Conservation (phyloP, 1,140 invertebrate genomes). For the Leptinotarsa texana region DNA sequence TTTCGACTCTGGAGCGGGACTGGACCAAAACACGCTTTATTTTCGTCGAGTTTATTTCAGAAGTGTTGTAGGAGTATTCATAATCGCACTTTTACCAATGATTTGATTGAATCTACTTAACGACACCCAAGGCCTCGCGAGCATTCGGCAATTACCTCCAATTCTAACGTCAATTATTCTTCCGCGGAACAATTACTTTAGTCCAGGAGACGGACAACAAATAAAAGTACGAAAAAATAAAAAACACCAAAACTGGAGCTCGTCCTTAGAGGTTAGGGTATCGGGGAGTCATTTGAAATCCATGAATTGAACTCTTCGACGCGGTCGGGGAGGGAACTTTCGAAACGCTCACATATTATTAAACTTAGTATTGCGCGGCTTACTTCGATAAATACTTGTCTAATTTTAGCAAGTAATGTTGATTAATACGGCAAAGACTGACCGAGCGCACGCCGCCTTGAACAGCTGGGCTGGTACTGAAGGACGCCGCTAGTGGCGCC, state of each 20-base stretch:
- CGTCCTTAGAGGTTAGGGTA: slow-evolving; percentile 14
- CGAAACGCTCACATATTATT: slow-evolving; percentile 10
- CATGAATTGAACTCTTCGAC: background rate
- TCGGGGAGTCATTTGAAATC: background rate
- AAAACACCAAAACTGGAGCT: slow-evolving; percentile 12
- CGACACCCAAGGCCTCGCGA: slow-evolving; percentile 14
- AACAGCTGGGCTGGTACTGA: slow-evolving; percentile 38
- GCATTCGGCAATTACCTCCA: background rate
- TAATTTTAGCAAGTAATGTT: slow-evolving; percentile 17
- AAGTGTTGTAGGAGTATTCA: slow-evolving; percentile 23
- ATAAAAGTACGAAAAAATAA: slow-evolving; percentile 1
- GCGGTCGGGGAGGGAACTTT: background rate
- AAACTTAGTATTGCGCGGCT: background rate
- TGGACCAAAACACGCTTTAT: slow-evolving; percentile 16
- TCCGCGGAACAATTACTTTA: background rate
- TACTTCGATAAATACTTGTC: slow-evolving; percentile 6
- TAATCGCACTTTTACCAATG: slow-evolving; percentile 14
- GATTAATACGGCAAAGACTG: slow-evolving; percentile 25
- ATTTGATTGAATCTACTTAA: slow-evolving; percentile 15
- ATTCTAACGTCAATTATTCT: background rate
- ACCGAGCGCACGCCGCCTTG: slow-evolving; percentile 27
- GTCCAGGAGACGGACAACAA: background rate
- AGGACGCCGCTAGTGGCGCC: slow-evolving; percentile 37
- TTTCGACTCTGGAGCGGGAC: background rate
- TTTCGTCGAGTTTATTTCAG: slow-evolving; percentile 24